These are phyloP conservation scores for Oplegnathus fasciatus DNA, from an alignment of 2,113 vertebrate genomes.

Conservation along the genomic window DNA sequence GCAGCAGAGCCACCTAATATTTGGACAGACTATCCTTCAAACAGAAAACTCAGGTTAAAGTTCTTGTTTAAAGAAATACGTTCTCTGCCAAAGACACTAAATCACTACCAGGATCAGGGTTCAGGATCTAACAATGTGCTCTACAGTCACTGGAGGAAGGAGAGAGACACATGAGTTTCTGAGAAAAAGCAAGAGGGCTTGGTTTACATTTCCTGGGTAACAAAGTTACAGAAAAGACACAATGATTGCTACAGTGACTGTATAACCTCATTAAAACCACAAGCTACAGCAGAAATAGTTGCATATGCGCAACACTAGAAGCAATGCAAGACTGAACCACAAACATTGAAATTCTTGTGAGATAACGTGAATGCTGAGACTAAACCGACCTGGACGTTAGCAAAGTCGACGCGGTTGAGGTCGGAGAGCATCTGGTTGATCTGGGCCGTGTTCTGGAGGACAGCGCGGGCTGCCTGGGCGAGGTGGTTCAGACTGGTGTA, in stretches of 20 bases:
- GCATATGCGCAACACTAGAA: background rate
- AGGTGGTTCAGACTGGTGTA: slow-evolving; percentile 95
- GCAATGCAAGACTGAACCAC: background rate
- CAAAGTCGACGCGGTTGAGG: slow-evolving; percentile 95
- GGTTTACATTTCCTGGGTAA: slow-evolving; percentile 1
- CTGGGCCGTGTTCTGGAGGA: slow-evolving; percentile 94
- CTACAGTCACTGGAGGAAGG: background rate
- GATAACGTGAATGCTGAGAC: background rate
- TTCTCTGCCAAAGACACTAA: background rate
- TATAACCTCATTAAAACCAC: slow-evolving; percentile 30
- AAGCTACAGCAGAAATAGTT: background rate
- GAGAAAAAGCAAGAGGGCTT: slow-evolving; percentile 9
- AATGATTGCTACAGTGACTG: background rate
- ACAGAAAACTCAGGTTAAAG: background rate
- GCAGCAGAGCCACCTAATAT: background rate
- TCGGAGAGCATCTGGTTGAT: slow-evolving; percentile 97
- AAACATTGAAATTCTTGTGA: background rate
- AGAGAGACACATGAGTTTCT: background rate
- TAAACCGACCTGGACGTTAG: slow-evolving; percentile 90
- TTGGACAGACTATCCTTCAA: background rate
- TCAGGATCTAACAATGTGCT: background rate
- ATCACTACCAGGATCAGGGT: background rate
- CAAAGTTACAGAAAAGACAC: background rate
- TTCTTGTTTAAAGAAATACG: background rate
- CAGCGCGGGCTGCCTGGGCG: slow-evolving; percentile 93